Evolutionary conservation across 2,797 vertebrate genomes (phyloP).

Genomic region (Periparus ater): DNA sequence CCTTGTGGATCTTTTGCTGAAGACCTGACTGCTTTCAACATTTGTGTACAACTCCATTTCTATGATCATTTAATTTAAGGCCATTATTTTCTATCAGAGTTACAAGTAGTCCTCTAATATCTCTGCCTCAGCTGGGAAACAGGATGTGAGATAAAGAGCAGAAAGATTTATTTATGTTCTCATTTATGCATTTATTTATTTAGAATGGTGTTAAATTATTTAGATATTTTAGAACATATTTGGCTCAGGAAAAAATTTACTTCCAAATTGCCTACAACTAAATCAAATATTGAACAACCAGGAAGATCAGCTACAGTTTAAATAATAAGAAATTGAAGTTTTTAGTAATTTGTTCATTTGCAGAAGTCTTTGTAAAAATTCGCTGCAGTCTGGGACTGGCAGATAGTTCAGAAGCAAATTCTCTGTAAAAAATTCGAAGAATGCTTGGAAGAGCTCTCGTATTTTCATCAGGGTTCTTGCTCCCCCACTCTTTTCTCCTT

Average conservation of each 20-base stretch:
- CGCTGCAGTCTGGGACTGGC: background rate
- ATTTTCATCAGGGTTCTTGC: background rate
- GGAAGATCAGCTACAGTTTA: background rate
- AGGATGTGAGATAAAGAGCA: background rate
- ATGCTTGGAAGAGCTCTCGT: background rate
- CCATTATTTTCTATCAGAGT: background rate
- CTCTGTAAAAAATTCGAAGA: background rate
- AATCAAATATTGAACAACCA: background rate
- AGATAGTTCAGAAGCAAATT: background rate
- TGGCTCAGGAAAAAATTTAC: background rate
- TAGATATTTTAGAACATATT: background rate
- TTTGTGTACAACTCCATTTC: background rate
- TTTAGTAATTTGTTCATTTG: background rate
- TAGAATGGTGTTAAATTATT: background rate
- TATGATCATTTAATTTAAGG: background rate
- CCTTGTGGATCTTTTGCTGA: background rate
- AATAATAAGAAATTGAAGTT: background rate
- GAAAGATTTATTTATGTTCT: background rate
- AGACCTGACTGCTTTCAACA: background rate
- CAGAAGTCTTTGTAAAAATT: background rate
- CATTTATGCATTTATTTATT: background rate
- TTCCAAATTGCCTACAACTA: background rate
- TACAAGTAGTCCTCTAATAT: background rate
- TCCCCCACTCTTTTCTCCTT: background rate
- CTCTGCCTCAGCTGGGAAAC: background rate